These are phyloP conservation scores for Acyrthosiphon pisum DNA, from an alignment of 1,140 invertebrate species.

Conservation along the genomic window DNA sequence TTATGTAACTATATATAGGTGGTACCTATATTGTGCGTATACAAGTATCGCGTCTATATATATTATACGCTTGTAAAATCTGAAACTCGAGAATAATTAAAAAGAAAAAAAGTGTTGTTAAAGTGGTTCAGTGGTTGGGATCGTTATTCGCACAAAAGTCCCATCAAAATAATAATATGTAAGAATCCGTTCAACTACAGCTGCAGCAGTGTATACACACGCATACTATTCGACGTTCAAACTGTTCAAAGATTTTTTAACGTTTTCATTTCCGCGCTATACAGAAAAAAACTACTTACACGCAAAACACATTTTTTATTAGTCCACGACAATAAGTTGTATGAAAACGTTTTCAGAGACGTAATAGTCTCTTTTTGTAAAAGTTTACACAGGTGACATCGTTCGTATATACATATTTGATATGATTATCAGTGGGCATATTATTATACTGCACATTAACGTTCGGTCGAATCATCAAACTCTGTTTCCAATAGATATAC, in stretches of 20 bases:
- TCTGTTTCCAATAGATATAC: too few species aligned
- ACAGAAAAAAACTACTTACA: background rate
- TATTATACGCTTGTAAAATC: background rate
- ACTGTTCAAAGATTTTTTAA: background rate
- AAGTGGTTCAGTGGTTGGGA: background rate
- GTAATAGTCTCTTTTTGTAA: background rate
- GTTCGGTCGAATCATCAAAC: too few species aligned
- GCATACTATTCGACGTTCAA: too few species aligned
- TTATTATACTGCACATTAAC: too few species aligned
- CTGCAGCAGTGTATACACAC: background rate
- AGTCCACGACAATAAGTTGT: too few species aligned
- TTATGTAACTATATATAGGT: background rate
- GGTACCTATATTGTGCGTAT: too few species aligned
- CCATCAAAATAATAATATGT: background rate
- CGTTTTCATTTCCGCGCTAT: background rate
- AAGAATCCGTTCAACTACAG: background rate
- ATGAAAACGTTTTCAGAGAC: too few species aligned
- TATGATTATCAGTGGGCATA: too few species aligned
- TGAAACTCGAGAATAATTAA: constrained; percentile 18
- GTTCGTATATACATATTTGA: too few species aligned
- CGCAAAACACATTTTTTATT: background rate
- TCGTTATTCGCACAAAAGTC: background rate
- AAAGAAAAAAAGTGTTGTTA: background rate
- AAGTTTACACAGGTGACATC: background rate
- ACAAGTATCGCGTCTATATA: background rate